These are phyloP conservation scores for Perodicticus potto DNA, from an alignment of 2,797 vertebrate genomes.

Conservation along the genomic window DNA sequence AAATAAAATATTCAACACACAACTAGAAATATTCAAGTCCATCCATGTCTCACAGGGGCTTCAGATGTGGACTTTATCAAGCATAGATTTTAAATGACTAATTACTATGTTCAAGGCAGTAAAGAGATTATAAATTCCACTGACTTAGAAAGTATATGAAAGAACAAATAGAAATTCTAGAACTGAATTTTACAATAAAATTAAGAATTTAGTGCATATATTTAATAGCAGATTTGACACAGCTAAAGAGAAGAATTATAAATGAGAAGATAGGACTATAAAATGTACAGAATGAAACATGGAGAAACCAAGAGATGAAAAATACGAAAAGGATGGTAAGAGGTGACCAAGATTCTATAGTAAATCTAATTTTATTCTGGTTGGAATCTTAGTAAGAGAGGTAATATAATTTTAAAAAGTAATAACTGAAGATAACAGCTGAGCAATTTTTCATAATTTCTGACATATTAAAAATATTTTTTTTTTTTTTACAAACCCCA, in stretches of 20 bases:
- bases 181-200: conserved; percentile 45
- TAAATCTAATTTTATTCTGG: neutral
- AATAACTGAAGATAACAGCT: neutral
- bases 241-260: neutral
- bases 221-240: neutral
- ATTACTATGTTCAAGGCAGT: neutral
- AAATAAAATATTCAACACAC: neutral
- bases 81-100: neutral
- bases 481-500: neutral
- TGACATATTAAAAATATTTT: neutral
- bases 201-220: neutral
- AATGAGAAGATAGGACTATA: neutral
- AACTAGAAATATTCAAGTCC: neutral
- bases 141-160: neutral
- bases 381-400: neutral
- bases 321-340: neutral
- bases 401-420: neutral
- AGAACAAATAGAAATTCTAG: neutral
- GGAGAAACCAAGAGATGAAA: neutral
- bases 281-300: neutral
- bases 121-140: neutral
- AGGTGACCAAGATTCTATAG: neutral
- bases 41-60: neutral
- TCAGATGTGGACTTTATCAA: neutral
- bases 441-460: neutral